Conservation (phyloP, 2,888 invertebrate genomes). For the Drosophila imparisetae region DNA sequence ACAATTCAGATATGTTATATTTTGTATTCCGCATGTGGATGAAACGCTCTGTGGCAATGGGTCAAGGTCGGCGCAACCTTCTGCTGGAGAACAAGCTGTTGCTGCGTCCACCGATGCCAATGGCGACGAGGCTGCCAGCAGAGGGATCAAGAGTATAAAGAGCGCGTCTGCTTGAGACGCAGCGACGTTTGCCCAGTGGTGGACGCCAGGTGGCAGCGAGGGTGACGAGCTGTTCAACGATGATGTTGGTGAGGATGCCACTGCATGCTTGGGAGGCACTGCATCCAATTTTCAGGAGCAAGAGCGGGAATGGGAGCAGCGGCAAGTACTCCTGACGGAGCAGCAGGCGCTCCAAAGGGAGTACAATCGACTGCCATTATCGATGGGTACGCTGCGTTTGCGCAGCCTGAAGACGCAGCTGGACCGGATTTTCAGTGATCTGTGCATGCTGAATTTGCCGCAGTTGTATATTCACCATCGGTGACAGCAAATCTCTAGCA, state of each 20-base stretch:
- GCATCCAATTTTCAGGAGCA: constrained; percentile 33
- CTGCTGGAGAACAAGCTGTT: constrained; percentile 24
- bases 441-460: constrained; percentile 37
- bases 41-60: background rate
- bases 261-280: constrained; percentile 3
- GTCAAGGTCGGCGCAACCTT: constrained; percentile 46
- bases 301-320: background rate
- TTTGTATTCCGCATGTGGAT: background rate
- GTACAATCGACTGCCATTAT: constrained; percentile 64
- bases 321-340: constrained; percentile 36
- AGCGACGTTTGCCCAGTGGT: constrained; percentile 19
- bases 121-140: constrained; percentile 1
- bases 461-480: constrained; percentile 35
- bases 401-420: constrained; percentile 65
- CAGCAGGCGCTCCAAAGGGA: constrained; percentile 41
- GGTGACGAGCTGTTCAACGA: constrained; percentile 46
- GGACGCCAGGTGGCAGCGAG: constrained; percentile 36
- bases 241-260: background rate
- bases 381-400: constrained; percentile 60
- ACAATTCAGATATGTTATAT: background rate
- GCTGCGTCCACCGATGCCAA: constrained; percentile 32
- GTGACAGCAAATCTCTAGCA: constrained; percentile 40
- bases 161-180: constrained; percentile 28
- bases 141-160: background rate
- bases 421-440: constrained; percentile 56